A percentile compares a stretch with the other conserved stretches of the same genome.
Evolutionary conservation across 2,113 vertebrate genomes (phyloP).

Genomic region (Brevimyrus niger): DNA sequence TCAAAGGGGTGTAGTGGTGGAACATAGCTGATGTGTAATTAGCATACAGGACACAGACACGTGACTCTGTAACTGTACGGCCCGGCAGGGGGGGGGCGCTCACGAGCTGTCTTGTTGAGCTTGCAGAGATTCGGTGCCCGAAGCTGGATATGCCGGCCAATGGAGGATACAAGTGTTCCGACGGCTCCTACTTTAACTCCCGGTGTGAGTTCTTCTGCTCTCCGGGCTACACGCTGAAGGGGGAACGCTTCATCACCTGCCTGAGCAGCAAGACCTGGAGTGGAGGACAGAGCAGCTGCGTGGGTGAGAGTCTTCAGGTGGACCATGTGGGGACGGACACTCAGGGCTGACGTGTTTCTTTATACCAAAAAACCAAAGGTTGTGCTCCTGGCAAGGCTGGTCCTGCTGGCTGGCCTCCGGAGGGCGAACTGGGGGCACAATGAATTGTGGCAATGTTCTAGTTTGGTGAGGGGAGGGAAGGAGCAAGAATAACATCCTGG

Average conservation of each 20-base stretch:
- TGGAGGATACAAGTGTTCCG: slow-evolving; percentile 84
- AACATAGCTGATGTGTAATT: neutral
- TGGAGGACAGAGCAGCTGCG: slow-evolving; percentile 66
- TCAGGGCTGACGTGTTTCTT: neutral
- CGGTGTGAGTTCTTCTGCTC: slow-evolving; percentile 91
- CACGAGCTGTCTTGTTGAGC: slow-evolving; percentile 15
- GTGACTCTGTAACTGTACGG: neutral
- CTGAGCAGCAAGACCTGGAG: slow-evolving; percentile 81
- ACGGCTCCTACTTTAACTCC: slow-evolving; percentile 90
- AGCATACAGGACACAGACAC: neutral
- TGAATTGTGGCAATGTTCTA: neutral
- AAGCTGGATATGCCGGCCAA: slow-evolving; percentile 75
- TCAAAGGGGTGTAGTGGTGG: neutral
- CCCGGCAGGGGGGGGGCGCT: neutral
- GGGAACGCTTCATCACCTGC: slow-evolving; percentile 73
- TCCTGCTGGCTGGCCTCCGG: neutral
- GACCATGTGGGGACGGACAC: neutral
- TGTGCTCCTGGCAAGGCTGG: neutral
- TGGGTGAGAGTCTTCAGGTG: slow-evolving; percentile 63
- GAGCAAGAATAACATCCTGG: neutral
- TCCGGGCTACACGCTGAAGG: slow-evolving; percentile 79
- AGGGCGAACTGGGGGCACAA: neutral
- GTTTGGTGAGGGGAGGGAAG: neutral
- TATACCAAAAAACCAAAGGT: neutral
- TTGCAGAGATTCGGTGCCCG: slow-evolving; percentile 82